Evolutionary conservation across 2,797 vertebrate species (phyloP), one percentile per base, ranked within the genome.

Genomic region (Pampus argenteus): DNA sequence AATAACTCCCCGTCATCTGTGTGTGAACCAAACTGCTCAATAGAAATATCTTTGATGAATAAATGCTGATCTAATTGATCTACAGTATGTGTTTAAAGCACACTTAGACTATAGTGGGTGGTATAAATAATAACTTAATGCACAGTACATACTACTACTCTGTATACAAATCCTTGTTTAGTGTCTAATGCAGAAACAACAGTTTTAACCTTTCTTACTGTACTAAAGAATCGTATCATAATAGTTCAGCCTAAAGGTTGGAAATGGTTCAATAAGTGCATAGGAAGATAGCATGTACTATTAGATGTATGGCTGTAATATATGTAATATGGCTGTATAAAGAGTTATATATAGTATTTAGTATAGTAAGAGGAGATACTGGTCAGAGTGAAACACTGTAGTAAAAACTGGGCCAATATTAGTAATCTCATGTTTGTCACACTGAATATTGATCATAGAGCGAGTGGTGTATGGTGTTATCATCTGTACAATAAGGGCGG

Each of bases 371-470:
- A 29, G 47, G 51, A 23, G 6, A 50, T 18, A 29, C 34, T 28
- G 47, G 28, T 36, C 34, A 71, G n/a, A 52, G 40, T 42, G 20
- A 60, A 20, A 51, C 13, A 36, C 10, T 50, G 36, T 38, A 14
- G 34, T 31, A 42, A 18, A 5, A 28, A 54, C 31, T 45, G 28
- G 15, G 28, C 45, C 59, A 58, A n/a, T 28, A 28, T 34, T 11
- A 47, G 6, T 60, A 6, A 49, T 9, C 22, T 57, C 18, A 20
- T 15, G 48, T 40, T 34, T 34, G n/a, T 51, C 14, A 66, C 36
- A 40, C 50, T 34, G 34, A 47, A 54, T 22, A 67, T 31, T 28
- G 45, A 61, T 47, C 36, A 26, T 57, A 49, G 7, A 65, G 4
- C 15, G 13, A 40, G 55, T 0, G 4, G 59, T 10, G 17, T 13